Evolutionary conservation across 2,888 invertebrate species (phyloP).

Genomic region (Campoletis raptor): DNA sequence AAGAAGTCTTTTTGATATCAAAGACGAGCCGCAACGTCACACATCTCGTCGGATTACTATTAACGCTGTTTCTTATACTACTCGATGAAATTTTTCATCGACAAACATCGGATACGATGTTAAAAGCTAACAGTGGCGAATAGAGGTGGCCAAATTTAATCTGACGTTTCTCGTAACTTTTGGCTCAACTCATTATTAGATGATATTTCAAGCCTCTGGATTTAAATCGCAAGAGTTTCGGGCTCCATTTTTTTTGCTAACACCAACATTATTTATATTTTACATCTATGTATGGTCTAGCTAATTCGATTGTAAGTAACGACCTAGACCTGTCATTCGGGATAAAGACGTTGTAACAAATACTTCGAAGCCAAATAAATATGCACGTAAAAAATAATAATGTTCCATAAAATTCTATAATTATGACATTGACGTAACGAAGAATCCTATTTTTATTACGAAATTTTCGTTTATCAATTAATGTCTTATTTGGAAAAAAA

Average conservation of each 20-base stretch:
- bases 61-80: slow-evolving; percentile 67
- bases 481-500: neutral
- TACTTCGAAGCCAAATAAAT: neutral
- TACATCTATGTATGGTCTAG: slow-evolving; percentile 21
- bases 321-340: neutral
- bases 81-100: slow-evolving; percentile 64
- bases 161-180: slow-evolving; percentile 68
- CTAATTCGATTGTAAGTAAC: slow-evolving; percentile 36
- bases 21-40: slow-evolving; percentile 53
- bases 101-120: slow-evolving; percentile 22
- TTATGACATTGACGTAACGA: neutral
- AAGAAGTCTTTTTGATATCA: slow-evolving; percentile 52
- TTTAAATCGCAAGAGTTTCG: slow-evolving; percentile 48
- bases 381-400: neutral
- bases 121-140: slow-evolving; percentile 28
- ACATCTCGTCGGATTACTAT: slow-evolving; percentile 71
- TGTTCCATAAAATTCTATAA: neutral
- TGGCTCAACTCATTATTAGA: slow-evolving; percentile 63
- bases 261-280: slow-evolving; percentile 16
- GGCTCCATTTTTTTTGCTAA: slow-evolving; percentile 18
- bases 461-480: neutral
- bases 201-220: slow-evolving; percentile 63
- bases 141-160: slow-evolving; percentile 56
- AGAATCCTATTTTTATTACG: neutral
- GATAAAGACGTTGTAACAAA: slow-evolving; percentile 15